These are phyloP conservation scores for Ptychoptera contaminata DNA, from an alignment of 2,888 invertebrate genomes.

Conservation along the genomic window DNA sequence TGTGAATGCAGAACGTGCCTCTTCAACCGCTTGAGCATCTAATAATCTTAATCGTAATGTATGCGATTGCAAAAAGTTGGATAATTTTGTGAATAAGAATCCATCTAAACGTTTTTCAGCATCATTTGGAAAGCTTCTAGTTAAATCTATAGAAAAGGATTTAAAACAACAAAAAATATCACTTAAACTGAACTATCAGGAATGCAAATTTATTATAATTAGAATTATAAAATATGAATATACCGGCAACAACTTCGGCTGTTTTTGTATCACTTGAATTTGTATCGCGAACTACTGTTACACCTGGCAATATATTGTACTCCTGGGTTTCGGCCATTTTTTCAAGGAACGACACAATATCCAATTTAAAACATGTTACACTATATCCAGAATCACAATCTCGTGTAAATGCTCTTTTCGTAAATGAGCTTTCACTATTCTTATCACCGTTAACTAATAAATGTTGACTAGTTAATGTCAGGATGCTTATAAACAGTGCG, in stretches of 20 bases:
- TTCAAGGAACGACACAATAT: slow-evolving; percentile 60
- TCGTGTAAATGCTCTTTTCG: slow-evolving; percentile 22
- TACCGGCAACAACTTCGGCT: slow-evolving; percentile 50
- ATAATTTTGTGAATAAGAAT: slow-evolving; percentile 53
- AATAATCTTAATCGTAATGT: slow-evolving; percentile 55
- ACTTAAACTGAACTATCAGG: no score
- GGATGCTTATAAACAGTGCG: no score
- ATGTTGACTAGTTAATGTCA: no score
- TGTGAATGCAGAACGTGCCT: slow-evolving; percentile 39
- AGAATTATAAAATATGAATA: slow-evolving; percentile 6
- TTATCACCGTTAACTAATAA: no score
- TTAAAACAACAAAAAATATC: background rate
- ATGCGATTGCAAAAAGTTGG: slow-evolving; percentile 55
- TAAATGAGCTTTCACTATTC: no score
- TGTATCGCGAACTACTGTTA: slow-evolving; percentile 53
- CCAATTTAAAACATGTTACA: slow-evolving; percentile 62
- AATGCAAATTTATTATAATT: no score
- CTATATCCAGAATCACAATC: slow-evolving; percentile 45
- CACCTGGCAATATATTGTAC: slow-evolving; percentile 53
- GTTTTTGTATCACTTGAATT: slow-evolving; percentile 40
- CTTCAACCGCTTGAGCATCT: slow-evolving; percentile 42
- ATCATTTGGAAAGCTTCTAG: slow-evolving; percentile 58
- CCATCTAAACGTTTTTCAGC: slow-evolving; percentile 62
- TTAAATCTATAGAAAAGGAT: slow-evolving; percentile 37
- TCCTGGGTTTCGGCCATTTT: slow-evolving; percentile 49